phyloP scores from a whole-genome alignment of 1,140 invertebrate species.

The Phortica variegata region DNA sequence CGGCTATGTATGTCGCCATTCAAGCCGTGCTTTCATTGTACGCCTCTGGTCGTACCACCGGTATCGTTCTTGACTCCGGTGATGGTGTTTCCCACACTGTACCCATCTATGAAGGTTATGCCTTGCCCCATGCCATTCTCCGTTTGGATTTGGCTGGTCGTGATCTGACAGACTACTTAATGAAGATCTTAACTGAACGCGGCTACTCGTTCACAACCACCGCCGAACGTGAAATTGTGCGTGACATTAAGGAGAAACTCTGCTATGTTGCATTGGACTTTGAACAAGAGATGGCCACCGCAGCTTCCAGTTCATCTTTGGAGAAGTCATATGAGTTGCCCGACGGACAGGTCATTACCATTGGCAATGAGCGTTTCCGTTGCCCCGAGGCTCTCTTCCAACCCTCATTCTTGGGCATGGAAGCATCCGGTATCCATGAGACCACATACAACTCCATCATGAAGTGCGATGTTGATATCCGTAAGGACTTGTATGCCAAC shows the following conservation, averaged over 20 bases:
- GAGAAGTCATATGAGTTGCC: constrained; percentile 91
- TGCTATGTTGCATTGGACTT: constrained; percentile 87
- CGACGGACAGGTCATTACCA: constrained; percentile 92
- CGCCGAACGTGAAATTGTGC: constrained; percentile 90
- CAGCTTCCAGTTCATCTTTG: constrained; percentile 81
- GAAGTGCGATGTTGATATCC: constrained; percentile 93
- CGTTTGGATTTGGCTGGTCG: constrained; percentile 88
- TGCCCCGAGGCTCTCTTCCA: constrained; percentile 94
- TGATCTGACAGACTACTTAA: constrained; percentile 91
- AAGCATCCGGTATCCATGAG: constrained; percentile 88
- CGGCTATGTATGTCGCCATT: no score
- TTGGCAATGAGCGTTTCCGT: no score
- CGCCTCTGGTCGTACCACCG: constrained; percentile 89
- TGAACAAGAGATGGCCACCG: constrained; percentile 90
- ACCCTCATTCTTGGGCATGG: constrained; percentile 90
- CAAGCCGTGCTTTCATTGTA: constrained; percentile 85
- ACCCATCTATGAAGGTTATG: no score
- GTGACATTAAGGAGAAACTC: no score
- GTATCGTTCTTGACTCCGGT: constrained; percentile 85
- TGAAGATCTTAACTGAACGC: constrained; percentile 92
- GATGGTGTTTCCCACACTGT: constrained; percentile 92
- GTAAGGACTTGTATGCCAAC: no score
- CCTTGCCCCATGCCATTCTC: constrained; percentile 75
- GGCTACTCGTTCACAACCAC: constrained; percentile 94
- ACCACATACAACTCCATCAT: constrained; percentile 94